A percentile compares a stretch with the other conserved stretches of the same genome.
Conservation (phyloP, 1,140 invertebrate species). For the Meteorus sp. region DNA sequence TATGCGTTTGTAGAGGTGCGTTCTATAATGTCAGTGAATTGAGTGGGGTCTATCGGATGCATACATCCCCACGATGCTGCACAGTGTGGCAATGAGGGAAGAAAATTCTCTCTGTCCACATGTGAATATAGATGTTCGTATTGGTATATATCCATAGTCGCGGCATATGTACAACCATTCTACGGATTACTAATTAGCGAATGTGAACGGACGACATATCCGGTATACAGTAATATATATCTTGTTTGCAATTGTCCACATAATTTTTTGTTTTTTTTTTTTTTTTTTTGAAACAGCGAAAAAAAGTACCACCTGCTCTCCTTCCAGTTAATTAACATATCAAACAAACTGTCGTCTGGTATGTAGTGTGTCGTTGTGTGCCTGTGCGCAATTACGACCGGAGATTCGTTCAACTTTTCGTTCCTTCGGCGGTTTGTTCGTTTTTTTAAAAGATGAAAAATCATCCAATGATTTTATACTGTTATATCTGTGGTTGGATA, state of each 20-base stretch:
- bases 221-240: not conserved
- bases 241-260: not conserved
- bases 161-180: not conserved
- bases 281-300: not conserved
- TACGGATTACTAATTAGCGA: slow-evolving; percentile 13
- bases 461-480: slow-evolving; percentile 1
- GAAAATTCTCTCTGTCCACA: not conserved
- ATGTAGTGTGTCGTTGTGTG: no score
- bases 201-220: not conserved
- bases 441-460: slow-evolving; percentile 5
- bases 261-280: not conserved
- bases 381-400: no score
- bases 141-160: not conserved
- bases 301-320: no score
- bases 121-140: not conserved
- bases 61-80: no score
- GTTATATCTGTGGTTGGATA: not conserved
- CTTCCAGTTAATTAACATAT: no score
- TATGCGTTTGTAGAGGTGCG: no score
- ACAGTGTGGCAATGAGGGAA: not conserved
- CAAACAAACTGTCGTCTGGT: no score
- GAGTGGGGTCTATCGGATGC: no score
- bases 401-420: no score
- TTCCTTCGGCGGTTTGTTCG: no score
- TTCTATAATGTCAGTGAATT: no score